Conservation (phyloP, 2,113 vertebrate genomes). For the Psophia crepitans region DNA sequence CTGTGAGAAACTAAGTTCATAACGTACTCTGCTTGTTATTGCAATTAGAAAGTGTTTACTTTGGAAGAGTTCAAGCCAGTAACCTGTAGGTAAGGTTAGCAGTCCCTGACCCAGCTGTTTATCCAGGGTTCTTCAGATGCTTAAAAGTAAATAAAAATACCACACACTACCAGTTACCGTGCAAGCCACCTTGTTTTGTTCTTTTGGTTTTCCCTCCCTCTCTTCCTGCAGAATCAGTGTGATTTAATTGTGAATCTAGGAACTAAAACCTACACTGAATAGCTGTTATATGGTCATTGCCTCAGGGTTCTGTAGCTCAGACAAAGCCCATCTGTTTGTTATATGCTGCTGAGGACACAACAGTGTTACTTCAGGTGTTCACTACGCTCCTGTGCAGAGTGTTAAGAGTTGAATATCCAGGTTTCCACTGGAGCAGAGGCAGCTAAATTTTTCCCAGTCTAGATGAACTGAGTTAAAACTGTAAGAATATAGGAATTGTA, state of each 20-base stretch:
- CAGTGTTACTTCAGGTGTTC: neutral
- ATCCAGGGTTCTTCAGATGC: neutral
- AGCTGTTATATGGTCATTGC: neutral
- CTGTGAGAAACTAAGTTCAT: neutral
- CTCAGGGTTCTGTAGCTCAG: neutral
- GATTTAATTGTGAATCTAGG: neutral
- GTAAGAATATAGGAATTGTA: neutral
- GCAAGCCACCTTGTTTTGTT: neutral
- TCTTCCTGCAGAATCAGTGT: neutral
- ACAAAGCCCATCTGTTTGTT: neutral
- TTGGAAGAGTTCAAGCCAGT: neutral
- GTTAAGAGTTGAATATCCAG: neutral
- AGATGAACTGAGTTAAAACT: neutral
- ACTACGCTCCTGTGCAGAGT: neutral
- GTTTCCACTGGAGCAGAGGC: neutral
- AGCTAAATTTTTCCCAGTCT: neutral
- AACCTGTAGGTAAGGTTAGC: neutral
- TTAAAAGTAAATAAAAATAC: neutral
- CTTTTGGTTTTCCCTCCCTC: neutral
- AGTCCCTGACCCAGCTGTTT: neutral
- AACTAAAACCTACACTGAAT: neutral
- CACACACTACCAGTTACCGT: neutral
- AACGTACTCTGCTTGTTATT: neutral
- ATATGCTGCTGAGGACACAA: neutral
- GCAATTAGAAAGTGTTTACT: neutral